Evolutionary conservation across 2,113 vertebrate genomes (phyloP).

Genomic region (Isichthys henryi): DNA sequence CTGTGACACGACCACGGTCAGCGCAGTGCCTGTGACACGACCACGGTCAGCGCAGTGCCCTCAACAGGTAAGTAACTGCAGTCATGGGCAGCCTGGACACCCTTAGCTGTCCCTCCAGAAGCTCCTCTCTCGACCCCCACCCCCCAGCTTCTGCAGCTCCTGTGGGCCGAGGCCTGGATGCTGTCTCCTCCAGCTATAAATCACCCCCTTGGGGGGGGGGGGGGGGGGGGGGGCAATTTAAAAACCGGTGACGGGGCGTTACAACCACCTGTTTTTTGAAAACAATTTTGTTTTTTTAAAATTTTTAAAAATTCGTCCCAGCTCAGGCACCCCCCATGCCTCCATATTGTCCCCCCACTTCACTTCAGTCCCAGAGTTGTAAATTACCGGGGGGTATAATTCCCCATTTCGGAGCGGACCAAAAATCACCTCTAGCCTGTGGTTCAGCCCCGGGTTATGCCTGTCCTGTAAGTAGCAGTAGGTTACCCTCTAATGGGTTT

Average conservation of each 20-base stretch:
- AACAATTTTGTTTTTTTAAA: constrained; percentile 46
- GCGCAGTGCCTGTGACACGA: neutral
- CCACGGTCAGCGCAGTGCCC: neutral
- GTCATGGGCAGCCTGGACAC: neutral
- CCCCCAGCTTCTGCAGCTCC: constrained; percentile 12
- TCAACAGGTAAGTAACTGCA: neutral
- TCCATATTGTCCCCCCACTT: constrained; percentile 24
- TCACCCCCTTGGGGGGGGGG: constrained; percentile 43
- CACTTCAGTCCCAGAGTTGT: constrained; percentile 41
- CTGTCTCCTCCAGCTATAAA: constrained; percentile 40
- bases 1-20: too few species aligned
- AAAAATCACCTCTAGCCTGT: constrained; percentile 37
- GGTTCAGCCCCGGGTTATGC: constrained; percentile 31
- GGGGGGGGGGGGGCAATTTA: constrained; percentile 39
- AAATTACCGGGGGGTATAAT: constrained; percentile 52
- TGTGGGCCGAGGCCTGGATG: constrained; percentile 29
- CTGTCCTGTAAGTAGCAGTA: constrained; percentile 48
- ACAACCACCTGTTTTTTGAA: constrained; percentile 57
- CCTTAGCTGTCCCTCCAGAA: neutral
- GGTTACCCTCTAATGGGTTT: constrained; percentile 51
- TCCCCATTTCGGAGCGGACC: constrained; percentile 28
- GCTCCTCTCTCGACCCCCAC: neutral
- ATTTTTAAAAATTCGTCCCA: constrained; percentile 23
- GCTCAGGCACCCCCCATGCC: constrained; percentile 26
- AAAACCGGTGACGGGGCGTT: constrained; percentile 44